Conservation (phyloP, 1,140 invertebrate genomes). For the Philopotamus ludificatus region DNA sequence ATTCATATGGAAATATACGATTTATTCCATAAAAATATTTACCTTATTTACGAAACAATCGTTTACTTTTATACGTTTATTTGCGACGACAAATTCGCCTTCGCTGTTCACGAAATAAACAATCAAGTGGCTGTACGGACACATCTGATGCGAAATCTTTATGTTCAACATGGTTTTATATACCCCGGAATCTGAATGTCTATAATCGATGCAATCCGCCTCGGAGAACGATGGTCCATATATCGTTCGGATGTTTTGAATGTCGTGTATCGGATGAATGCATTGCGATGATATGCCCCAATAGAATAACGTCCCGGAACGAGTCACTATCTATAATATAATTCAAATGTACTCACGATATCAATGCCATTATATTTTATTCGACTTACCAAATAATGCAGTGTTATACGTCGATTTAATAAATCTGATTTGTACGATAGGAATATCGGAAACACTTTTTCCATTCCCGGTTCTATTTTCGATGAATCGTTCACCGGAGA, state of each 20-base stretch:
- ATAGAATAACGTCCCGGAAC: conserved; percentile 49
- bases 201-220: conserved; percentile 13
- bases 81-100: conserved; percentile 60
- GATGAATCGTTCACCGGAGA: conserved; percentile 8
- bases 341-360: no score
- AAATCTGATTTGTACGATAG: conserved; percentile 17
- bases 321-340: conserved; percentile 48
- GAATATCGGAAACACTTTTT: conserved; percentile 34
- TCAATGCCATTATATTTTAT: neutral
- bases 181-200: conserved; percentile 8
- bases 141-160: conserved; percentile 61
- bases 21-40: conserved; percentile 27
- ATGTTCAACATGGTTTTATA: conserved; percentile 46
- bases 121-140: conserved; percentile 63
- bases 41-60: conserved; percentile 55
- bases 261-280: conserved; percentile 42
- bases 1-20: neutral
- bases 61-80: conserved; percentile 51
- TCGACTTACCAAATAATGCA: conserved; percentile 37
- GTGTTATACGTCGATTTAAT: conserved; percentile 20
- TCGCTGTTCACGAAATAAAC: conserved; percentile 67
- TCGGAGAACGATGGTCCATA: conserved; percentile 5
- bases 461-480: conserved; percentile 18
- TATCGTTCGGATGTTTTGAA: conserved; percentile 22
- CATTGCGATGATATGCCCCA: conserved; percentile 53